These are phyloP conservation scores for Narcine bancroftii DNA, from an alignment of 2,113 vertebrate genomes.

Conservation along the genomic window DNA sequence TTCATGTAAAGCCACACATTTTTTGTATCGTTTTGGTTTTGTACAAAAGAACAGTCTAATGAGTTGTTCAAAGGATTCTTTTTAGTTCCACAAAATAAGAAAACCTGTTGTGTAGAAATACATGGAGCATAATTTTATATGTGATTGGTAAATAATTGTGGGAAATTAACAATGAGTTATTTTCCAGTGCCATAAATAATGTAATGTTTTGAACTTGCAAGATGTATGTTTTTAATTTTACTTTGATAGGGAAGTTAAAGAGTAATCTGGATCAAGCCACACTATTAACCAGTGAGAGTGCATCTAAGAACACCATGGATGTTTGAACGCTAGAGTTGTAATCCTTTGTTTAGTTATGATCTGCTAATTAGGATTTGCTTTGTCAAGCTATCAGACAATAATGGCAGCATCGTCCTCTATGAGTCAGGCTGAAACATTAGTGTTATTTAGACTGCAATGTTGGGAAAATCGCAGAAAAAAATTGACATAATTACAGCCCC, in stretches of 20 bases:
- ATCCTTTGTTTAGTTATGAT: neutral
- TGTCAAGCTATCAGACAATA: neutral
- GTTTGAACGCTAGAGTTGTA: neutral
- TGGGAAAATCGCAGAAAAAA: too few relatives aligned
- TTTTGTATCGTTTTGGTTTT: neutral
- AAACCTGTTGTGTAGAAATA: neutral
- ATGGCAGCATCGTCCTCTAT: neutral
- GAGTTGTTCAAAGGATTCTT: neutral
- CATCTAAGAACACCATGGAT: neutral
- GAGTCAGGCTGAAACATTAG: too few relatives aligned
- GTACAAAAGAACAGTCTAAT: neutral
- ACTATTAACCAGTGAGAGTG: neutral
- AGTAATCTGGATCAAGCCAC: neutral
- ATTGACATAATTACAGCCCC: too few relatives aligned
- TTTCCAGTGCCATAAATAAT: neutral
- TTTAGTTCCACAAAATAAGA: neutral
- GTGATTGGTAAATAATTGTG: neutral
- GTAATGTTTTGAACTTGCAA: neutral
- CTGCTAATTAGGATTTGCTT: neutral
- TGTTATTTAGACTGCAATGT: too few relatives aligned
- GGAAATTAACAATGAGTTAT: neutral
- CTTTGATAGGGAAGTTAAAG: neutral
- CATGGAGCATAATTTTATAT: neutral
- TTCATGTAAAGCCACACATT: neutral
- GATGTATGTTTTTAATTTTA: neutral